Evolutionary conservation across 2,888 invertebrate genomes (phyloP), one percentile per base, ranked within the genome.

Genomic region (Melolontha melolontha): DNA sequence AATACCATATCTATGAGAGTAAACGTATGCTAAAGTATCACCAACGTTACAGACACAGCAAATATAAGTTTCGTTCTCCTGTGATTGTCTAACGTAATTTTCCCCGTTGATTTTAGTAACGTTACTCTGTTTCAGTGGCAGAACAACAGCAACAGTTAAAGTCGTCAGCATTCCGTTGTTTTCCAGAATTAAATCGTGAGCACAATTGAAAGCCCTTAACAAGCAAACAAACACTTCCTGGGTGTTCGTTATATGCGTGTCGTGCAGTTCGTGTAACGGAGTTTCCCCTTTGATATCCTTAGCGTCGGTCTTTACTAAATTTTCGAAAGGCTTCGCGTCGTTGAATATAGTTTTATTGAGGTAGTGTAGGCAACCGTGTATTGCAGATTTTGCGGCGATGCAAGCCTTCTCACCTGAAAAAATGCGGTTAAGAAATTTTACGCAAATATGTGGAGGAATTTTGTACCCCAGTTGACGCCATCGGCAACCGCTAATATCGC

Each of bases 1-100:
- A 7, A 96, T 92, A n/a, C 95, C 95, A 79, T 85, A 81, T 75
- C 86, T 87, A 77, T 89, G 89, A 8, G 90, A 88, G 83, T 93
- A 94, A 67, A 96, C 92, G 79, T 94, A 96, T n/a, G 93, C 94
- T 72, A 95, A 85, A 51, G 93, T 93, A 80, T 96, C 95, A 0
- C 95, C 95, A 16, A 96, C 94, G 82, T 95, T 96, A 79, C 95
- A 94, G 55, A 92, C 90, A 80, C 95, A 95, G 42, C 93, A 92
- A 52, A 92, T 86, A 79, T 90, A 91, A 1, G 52, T 29, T 7
- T 50, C 74, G 14, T 70, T 69, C 16, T 73, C 73, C 51, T 69
- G 29, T 8, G 51, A 57, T 4, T 44, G 39, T 8, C 14, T 17
- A 55, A 51, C 57, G 11, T 66, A 4, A 34, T 2, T 6, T 8